These are phyloP conservation scores for Kryptolebias ocellatus DNA, from an alignment of 2,797 vertebrate species.

Conservation along the genomic window DNA sequence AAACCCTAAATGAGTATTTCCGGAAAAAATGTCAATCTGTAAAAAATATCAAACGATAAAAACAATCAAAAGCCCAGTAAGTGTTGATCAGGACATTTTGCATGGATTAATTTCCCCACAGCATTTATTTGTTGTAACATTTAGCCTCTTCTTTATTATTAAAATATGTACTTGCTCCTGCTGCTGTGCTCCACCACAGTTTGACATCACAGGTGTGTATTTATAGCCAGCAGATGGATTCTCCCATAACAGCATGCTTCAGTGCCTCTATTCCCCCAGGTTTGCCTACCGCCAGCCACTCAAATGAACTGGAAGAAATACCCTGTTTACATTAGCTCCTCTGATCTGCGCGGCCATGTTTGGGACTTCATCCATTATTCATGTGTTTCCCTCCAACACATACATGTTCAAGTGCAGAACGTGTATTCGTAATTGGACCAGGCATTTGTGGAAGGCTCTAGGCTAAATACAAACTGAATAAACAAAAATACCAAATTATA, in stretches of 20 bases:
- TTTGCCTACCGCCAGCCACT: constrained; percentile 48
- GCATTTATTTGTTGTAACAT: not conserved
- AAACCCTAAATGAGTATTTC: too few relatives aligned
- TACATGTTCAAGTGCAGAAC: constrained; percentile 18
- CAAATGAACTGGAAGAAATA: constrained; percentile 79
- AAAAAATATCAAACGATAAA: too few relatives aligned
- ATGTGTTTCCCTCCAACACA: constrained; percentile 48
- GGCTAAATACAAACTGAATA: too few relatives aligned
- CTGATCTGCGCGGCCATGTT: constrained; percentile 73
- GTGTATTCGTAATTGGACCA: too few relatives aligned
- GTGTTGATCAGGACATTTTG: too few relatives aligned
- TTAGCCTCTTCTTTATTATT: not conserved
- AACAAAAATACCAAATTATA: too few relatives aligned
- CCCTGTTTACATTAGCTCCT: constrained; percentile 77
- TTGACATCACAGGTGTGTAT: constrained; percentile 84
- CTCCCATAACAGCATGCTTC: constrained; percentile 73
- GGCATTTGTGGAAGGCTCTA: too few relatives aligned
- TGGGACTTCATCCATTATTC: constrained; percentile 77
- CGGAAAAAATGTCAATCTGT: too few relatives aligned
- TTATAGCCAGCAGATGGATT: constrained; percentile 83
- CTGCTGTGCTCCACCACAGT: constrained; percentile 24
- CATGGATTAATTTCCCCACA: too few relatives aligned
- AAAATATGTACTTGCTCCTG: constrained; percentile 36
- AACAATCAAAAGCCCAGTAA: too few relatives aligned
- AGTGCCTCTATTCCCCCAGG: constrained; percentile 33